These are phyloP conservation scores for Eilema caniola DNA, from an alignment of 2,888 invertebrate genomes.

Conservation along the genomic window DNA sequence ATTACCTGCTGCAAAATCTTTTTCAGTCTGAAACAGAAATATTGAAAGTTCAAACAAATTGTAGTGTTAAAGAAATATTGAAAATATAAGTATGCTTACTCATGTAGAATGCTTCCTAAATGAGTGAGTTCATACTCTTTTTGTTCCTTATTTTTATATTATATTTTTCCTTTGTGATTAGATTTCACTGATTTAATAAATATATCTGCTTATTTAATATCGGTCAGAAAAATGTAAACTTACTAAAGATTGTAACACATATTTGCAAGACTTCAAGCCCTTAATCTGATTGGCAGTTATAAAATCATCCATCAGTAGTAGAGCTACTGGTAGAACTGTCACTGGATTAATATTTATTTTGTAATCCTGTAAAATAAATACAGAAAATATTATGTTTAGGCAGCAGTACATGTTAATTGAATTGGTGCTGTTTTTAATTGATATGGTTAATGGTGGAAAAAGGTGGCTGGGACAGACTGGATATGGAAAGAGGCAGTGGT, in stretches of 20 bases:
- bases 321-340: conserved; percentile 66
- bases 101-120: too few relatives aligned
- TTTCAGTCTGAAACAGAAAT: conserved; percentile 48
- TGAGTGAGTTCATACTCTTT: too few relatives aligned
- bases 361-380: conserved; percentile 64
- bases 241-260: conserved; percentile 71
- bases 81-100: too few relatives aligned
- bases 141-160: not conserved
- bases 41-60: too few relatives aligned
- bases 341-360: conserved; percentile 61
- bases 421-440: not conserved
- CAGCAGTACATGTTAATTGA: not conserved
- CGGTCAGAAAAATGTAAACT: conserved; percentile 33
- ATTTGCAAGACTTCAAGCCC: conserved; percentile 68
- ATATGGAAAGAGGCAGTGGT: too few relatives aligned
- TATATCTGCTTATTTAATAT: not conserved
- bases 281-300: conserved; percentile 65
- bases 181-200: too few relatives aligned
- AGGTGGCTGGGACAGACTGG: too few relatives aligned
- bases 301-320: conserved; percentile 75
- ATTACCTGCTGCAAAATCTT: conserved; percentile 70
- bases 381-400: not conserved
- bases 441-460: too few relatives aligned
- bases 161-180: not conserved
- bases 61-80: not conserved